Evolutionary conservation across 2,888 invertebrate species (phyloP), one percentile per base, ranked within the genome.

Genomic region (Bruchidius siliquastri): DNA sequence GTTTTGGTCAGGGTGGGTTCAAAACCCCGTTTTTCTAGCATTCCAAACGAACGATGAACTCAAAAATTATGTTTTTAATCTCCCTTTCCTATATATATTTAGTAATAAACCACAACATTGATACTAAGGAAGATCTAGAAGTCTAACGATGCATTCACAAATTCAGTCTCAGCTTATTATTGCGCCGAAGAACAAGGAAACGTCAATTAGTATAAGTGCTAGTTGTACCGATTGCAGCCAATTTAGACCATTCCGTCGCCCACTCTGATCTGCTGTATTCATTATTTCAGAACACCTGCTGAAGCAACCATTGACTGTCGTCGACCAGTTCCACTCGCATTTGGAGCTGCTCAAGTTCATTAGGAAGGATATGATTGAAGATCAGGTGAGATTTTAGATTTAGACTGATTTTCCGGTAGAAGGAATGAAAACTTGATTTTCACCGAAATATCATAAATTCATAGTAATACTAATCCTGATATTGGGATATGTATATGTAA

Each of bases 311-410:
- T 88, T 98, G 81, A 97, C 97, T 1, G 92, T 94, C 72, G 92
- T 97, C 75, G 93, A 95, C 78, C 93, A 93, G 85, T 97, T 98
- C 86, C 98, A 98, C 86, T 98, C 98, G 0, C 98, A 98, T 86
- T 88, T 97, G 81, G 98, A 98, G 84, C 95, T 95, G 74, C 94
- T 98, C 93, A 94, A 94, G 86, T 92, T 95, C 81, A 90, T 97
- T 78, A 90, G 92, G 72, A 89, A 91, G 76, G 94, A 95, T 80
- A 91, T 92, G 21, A 92, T 97, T 82, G 90, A 92, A 77, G 93
- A 96, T 83, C 97, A 95, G 90, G 94, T 93, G 86, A 86, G 81
- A 21, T n/a, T n/a, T 68, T n/a, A 10, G 8, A 49, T 8, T 49
- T 49, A 4, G 26, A n/a, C n/a, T n/a, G n/a, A n/a, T n/a, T n/a